Conservation (phyloP, 2,888 invertebrate genomes). For the Cephus sareptanus region DNA sequence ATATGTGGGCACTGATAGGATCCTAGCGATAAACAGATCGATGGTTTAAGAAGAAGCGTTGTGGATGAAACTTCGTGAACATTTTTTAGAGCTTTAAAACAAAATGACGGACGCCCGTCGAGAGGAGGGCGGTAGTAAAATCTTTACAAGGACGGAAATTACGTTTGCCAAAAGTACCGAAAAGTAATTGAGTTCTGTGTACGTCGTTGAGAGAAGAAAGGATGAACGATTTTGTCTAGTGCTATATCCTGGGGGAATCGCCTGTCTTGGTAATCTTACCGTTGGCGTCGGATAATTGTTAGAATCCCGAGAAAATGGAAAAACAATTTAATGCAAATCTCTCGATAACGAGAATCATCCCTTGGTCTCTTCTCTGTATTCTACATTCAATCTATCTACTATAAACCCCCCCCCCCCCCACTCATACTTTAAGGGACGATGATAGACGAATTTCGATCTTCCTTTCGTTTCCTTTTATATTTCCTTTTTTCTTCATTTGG, state of each 20-base stretch:
- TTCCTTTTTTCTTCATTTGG: background rate
- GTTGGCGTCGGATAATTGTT: background rate
- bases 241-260: background rate
- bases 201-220: background rate
- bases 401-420: no score
- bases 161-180: background rate
- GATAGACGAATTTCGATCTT: background rate
- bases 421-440: background rate
- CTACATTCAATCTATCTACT: background rate
- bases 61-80: background rate
- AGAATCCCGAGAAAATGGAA: background rate
- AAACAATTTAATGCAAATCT: background rate
- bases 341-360: background rate
- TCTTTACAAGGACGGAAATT: background rate
- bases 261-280: background rate
- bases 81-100: background rate
- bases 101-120: background rate
- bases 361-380: background rate
- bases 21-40: background rate
- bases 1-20: background rate
- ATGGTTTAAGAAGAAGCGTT: background rate
- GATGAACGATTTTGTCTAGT: background rate
- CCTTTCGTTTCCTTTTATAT: background rate
- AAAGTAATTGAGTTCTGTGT: background rate
- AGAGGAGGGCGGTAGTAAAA: background rate